Percentiles rank a stretch among this genome's conserved stretches.
These are phyloP conservation scores for Drosophila lacicola DNA, from an alignment of 2,888 invertebrate genomes.

Conservation along the genomic window DNA sequence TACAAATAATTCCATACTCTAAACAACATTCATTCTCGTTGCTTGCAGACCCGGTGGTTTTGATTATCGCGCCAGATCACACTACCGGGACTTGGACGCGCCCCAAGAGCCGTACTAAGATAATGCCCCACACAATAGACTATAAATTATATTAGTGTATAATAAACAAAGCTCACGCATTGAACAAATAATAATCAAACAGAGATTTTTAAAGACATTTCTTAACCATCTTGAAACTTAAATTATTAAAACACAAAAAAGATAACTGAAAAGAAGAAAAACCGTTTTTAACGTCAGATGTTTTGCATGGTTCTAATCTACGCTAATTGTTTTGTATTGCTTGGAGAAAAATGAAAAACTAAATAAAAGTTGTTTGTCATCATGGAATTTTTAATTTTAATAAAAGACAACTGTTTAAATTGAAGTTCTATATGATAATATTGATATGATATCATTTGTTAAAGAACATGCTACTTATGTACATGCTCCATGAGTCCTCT, in stretches of 20 bases:
- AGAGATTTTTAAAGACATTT: slow-evolving; percentile 17
- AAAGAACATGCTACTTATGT: too few relatives aligned
- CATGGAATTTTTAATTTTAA: slow-evolving; percentile 4
- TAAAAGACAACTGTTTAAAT: background rate
- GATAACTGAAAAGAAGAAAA: background rate
- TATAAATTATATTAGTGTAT: slow-evolving; percentile 31
- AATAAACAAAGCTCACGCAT: slow-evolving; percentile 19
- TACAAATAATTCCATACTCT: slow-evolving; percentile 56
- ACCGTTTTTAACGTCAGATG: slow-evolving; percentile 1
- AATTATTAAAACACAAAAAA: slow-evolving; percentile 23
- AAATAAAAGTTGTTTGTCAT: slow-evolving; percentile 46
- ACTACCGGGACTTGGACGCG: slow-evolving; percentile 97
- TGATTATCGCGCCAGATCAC: slow-evolving; percentile 95
- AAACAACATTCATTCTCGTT: slow-evolving; percentile 79
- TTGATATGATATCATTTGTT: too few relatives aligned
- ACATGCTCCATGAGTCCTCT: too few relatives aligned
- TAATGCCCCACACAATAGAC: slow-evolving; percentile 16
- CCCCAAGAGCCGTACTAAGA: slow-evolving; percentile 90
- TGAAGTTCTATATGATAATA: background rate
- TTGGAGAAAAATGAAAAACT: slow-evolving; percentile 22
- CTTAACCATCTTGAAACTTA: background rate
- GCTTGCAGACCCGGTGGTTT: slow-evolving; percentile 90
- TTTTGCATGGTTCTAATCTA: slow-evolving; percentile 14
- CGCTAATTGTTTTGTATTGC: slow-evolving; percentile 42
- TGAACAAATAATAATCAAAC: slow-evolving; percentile 25